phyloP scores from a whole-genome alignment of 2,888 invertebrate genomes.

The Drosophila ezoana region DNA sequence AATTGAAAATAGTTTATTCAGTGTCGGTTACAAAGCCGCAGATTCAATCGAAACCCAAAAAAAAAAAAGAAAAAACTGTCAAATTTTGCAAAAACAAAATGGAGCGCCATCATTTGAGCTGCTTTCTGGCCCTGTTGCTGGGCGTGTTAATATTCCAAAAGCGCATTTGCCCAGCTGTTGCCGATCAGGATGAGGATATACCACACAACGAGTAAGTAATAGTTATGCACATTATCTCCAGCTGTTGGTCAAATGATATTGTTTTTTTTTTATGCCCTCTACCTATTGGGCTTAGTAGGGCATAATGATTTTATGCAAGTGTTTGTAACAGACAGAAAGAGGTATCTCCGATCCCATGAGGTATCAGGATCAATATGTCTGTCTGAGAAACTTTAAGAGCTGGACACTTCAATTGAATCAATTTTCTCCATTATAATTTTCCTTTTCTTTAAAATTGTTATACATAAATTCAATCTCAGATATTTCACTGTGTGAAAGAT shows the following conservation, averaged over 20 bases:
- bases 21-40: constrained; percentile 42
- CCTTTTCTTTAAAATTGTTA: too few relatives aligned
- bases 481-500: too few relatives aligned
- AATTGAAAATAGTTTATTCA: constrained; percentile 48
- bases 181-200: constrained; percentile 94
- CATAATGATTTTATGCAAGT: too few relatives aligned
- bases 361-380: too few relatives aligned
- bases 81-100: constrained; percentile 55
- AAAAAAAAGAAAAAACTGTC: constrained; percentile 6
- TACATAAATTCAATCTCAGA: too few relatives aligned
- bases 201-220: constrained; percentile 94
- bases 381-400: too few relatives aligned
- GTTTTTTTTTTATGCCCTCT: background rate
- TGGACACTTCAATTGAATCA: too few relatives aligned
- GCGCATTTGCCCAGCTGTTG: constrained; percentile 76
- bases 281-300: background rate
- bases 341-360: too few relatives aligned
- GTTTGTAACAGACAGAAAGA: too few relatives aligned
- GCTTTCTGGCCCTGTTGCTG: constrained; percentile 80
- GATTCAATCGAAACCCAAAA: constrained; percentile 46
- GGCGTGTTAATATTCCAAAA: constrained; percentile 79
- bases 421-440: too few relatives aligned
- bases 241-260: constrained; percentile 5
- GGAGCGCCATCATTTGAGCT: constrained; percentile 76
- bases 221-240: constrained; percentile 15